Percentiles rank a stretch among this genome's conserved stretches.
Conservation (phyloP, 1,140 invertebrate species). For the Cydia fagiglandana region DNA sequence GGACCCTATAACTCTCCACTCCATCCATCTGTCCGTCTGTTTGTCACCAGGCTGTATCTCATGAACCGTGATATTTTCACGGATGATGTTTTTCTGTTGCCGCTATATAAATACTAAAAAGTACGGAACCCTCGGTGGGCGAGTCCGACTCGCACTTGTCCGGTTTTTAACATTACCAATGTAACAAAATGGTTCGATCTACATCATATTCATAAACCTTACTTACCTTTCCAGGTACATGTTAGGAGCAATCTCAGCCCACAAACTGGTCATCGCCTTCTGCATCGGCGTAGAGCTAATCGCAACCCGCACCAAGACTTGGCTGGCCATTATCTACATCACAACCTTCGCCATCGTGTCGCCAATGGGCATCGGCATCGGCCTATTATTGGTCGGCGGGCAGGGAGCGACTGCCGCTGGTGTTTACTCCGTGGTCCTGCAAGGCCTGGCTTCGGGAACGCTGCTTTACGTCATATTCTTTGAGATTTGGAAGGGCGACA, state of each 20-base stretch:
- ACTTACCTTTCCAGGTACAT: constrained; percentile 81
- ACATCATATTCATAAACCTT: constrained; percentile 8
- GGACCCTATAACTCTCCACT: too few species aligned
- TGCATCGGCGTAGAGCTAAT: constrained; percentile 91
- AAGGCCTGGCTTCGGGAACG: constrained; percentile 92
- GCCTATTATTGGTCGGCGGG: constrained; percentile 82
- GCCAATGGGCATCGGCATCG: constrained; percentile 88
- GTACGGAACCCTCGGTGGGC: too few species aligned
- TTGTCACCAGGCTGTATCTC: too few species aligned
- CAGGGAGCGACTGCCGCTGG: constrained; percentile 79
- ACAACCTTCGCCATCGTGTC: constrained; percentile 89
- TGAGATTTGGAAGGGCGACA: constrained; percentile 90
- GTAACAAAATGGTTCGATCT: too few species aligned
- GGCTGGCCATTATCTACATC: constrained; percentile 84
- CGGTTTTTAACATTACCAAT: too few species aligned
- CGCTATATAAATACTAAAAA: too few species aligned
- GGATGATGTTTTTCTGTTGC: too few species aligned
- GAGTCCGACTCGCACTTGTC: too few species aligned
- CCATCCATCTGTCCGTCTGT: too few species aligned
- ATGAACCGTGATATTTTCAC: too few species aligned
- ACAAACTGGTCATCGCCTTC: constrained; percentile 94
- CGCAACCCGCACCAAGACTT: constrained; percentile 82
- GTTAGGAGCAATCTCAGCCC: constrained; percentile 91
- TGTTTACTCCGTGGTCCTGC: constrained; percentile 84
- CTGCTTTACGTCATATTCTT: constrained; percentile 95